These are phyloP conservation scores for Pseudolycoriella hygida DNA, from an alignment of 2,888 invertebrate genomes.

Conservation along the genomic window DNA sequence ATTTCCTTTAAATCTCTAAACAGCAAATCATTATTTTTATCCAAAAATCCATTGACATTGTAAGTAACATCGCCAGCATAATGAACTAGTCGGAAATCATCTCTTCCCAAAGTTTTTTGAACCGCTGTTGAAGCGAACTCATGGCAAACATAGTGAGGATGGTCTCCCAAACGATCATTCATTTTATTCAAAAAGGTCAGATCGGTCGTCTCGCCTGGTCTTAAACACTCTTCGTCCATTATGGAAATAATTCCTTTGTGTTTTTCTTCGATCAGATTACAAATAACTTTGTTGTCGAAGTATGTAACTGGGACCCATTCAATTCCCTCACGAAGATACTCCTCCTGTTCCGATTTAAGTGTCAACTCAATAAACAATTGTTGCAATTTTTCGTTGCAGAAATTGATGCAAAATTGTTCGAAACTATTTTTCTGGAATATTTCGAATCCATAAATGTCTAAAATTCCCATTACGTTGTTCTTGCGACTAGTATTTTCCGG, in stretches of 20 bases:
- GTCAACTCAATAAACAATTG: constrained; percentile 86
- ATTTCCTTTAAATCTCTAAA: constrained; percentile 75
- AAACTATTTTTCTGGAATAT: constrained; percentile 76
- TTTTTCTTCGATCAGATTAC: constrained; percentile 78
- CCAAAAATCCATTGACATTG: constrained; percentile 68
- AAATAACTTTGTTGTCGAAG: constrained; percentile 87
- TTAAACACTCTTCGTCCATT: constrained; percentile 81
- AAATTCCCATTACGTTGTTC: constrained; percentile 66
- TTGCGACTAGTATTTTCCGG: constrained; percentile 33
- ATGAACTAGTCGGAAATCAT: constrained; percentile 81
- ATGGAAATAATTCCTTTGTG: constrained; percentile 75
- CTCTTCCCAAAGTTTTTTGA: constrained; percentile 71
- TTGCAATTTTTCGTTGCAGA: constrained; percentile 89
- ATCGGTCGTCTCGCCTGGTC: constrained; percentile 77
- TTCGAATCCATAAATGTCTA: constrained; percentile 91
- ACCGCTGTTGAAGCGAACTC: constrained; percentile 55
- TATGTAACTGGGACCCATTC: constrained; percentile 79
- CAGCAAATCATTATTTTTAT: constrained; percentile 84
- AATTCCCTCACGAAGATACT: constrained; percentile 79
- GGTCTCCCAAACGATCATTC: constrained; percentile 49
- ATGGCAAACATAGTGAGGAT: constrained; percentile 72
- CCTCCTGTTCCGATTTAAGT: constrained; percentile 80
- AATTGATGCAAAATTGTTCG: constrained; percentile 83
- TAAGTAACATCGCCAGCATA: constrained; percentile 91
- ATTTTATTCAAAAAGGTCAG: constrained; percentile 66